Base-by-base conservation (phyloP, 2,113 vertebrate genomes). In the Plecturocebus donacophilus region DNA sequence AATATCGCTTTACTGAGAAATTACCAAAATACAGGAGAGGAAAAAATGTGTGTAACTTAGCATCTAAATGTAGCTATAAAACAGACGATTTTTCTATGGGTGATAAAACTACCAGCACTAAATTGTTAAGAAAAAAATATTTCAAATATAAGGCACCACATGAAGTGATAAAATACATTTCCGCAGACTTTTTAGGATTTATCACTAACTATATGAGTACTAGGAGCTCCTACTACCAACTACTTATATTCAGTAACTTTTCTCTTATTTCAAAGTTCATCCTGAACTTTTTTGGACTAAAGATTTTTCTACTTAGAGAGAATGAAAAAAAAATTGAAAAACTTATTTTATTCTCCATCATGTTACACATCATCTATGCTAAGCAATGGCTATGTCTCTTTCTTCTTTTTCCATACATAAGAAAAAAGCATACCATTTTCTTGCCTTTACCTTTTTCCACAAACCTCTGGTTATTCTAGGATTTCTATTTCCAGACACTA, bases 1-100 rank as follows among this genome's bases (percentile, higher is more conserved):
- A 96, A 97, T 95, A 95, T 81, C 38, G 25, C 23, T 96, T 94
- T 84, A 68, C 96, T 98, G 96, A 98, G 97, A 96, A 98, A 98
- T 98, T 96, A 93, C 77, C 54, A 90, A 73, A 83, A 81, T 35
- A 5, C 32, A 52, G 40, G 45, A 54, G 56, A 83, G 96, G 87
- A 86, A 40, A 93, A 97, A 97, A 98, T 97, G 27, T 96, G 91
- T 97, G 75, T 91, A 96, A 94, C 93, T 96, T 64, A 93, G 89
- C 21, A 42, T 93, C 4, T 97, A 96, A 98, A 66, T 86, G 90
- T 82, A 96, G 25, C 87, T 93, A 73, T 98, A 92, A 97, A 95
- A 56, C 23, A 95, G 30, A 68, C 40, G 1, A 9, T 35, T 92
- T 87, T 95, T 95, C 38, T 95, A 40, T 56, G 13, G 47, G 17